Conservation (phyloP, 1,140 invertebrate species). For the Drosophila ogumai region DNA sequence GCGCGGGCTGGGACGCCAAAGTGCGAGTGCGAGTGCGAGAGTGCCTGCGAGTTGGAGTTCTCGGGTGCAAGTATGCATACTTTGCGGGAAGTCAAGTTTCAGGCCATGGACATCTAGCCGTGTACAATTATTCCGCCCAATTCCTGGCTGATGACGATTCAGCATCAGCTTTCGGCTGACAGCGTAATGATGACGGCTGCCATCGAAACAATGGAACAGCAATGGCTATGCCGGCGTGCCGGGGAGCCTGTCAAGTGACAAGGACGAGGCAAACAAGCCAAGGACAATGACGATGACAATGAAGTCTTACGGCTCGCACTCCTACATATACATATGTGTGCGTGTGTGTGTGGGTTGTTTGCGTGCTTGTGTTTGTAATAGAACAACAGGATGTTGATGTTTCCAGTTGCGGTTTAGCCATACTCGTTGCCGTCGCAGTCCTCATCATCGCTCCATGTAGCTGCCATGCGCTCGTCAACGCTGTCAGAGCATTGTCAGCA, state of each 20-base stretch:
- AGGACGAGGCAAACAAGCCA: constrained; percentile 76
- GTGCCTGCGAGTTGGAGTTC: constrained; percentile 5
- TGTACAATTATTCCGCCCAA: constrained; percentile 56
- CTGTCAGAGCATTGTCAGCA: constrained; percentile 77
- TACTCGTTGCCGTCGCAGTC: constrained; percentile 34
- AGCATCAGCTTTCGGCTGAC: constrained; percentile 54
- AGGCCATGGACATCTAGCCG: constrained; percentile 32
- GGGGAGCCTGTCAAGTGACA: constrained; percentile 66
- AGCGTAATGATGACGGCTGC: constrained; percentile 76
- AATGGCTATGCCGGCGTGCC: constrained; percentile 25
- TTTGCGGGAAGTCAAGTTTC: constrained; percentile 49
- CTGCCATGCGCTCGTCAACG: constrained; percentile 64
- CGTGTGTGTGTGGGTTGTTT: constrained; percentile 1
- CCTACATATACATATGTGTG: constrained; percentile 4
- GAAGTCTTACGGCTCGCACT: constrained; percentile 65
- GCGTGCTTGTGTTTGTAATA: constrained; percentile 62
- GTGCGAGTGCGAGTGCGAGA: constrained; percentile 28
- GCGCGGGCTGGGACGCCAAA: constrained; percentile 8
- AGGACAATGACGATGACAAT: constrained; percentile 74
- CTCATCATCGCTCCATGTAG: constrained; percentile 68
- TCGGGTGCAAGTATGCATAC: constrained; percentile 34
- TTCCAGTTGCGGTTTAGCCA: constrained; percentile 69
- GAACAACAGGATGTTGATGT: constrained; percentile 66
- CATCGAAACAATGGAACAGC: constrained; percentile 54
- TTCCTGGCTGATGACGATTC: constrained; percentile 68